These are phyloP conservation scores for Sula dactylatra DNA, from an alignment of 2,113 vertebrate species.

Conservation along the genomic window DNA sequence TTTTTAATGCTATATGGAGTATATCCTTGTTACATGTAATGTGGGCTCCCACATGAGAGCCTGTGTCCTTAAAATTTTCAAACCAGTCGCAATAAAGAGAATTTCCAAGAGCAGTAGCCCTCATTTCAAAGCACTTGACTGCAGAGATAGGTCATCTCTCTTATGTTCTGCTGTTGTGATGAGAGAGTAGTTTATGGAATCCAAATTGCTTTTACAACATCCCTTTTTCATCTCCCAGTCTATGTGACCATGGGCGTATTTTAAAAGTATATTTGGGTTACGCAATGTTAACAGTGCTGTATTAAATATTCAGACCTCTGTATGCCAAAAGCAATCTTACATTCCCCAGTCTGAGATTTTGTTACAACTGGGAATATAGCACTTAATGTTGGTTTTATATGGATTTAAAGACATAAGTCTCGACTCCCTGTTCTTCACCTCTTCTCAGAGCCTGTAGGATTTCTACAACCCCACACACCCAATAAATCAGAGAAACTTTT, in stretches of 20 bases:
- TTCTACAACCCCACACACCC: neutral
- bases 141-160: neutral
- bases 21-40: neutral
- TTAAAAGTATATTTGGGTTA: neutral
- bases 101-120: neutral
- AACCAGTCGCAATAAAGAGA: neutral
- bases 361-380: neutral
- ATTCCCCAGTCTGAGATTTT: neutral
- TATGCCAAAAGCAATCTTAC: neutral
- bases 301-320: conserved; percentile 6
- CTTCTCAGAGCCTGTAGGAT: neutral
- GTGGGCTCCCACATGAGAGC: neutral
- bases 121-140: neutral
- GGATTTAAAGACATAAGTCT: neutral
- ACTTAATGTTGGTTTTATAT: neutral
- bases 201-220: neutral
- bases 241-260: neutral
- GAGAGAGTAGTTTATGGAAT: neutral
- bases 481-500: neutral
- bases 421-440: neutral
- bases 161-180: neutral
- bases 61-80: neutral
- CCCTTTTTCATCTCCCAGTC: neutral
- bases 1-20: neutral
- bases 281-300: neutral